Base-by-base conservation (phyloP, 2,888 invertebrate genomes). In the Spilosoma lubricipeda region DNA sequence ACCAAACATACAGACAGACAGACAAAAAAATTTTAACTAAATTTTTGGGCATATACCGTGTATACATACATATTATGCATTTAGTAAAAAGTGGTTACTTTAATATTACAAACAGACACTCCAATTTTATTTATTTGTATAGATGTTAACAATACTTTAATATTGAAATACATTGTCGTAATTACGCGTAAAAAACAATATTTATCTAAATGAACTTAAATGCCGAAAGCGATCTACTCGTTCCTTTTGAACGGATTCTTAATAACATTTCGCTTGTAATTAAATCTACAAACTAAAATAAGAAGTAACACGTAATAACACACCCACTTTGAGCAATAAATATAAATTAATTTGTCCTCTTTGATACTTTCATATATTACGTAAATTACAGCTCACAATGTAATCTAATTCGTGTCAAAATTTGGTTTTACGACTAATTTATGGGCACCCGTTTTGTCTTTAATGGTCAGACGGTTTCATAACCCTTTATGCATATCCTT, bases 371-470 rank as follows among this genome's bases (percentile, higher is more conserved):
- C 70, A 42, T 59, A 70, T 66, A 18, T 70, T 66, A 66, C 73
- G 42, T n/a, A 42, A 52, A 66, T 39, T 39, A 36, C n/a, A 52
- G 23, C n/a, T 56, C 18, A 67, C 18, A 71, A 64, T 70, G 11
- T 48, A 68, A 66, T 23, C 33, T 70, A 42, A 67, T 70, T 74
- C 56, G 59, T 45, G 70, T 70, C 27, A 59, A 33, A 70, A 30
- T 68, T 70, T 56, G 65, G 70, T 20, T 59, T 70, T 70, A 74
- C 36, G 52, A 70, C n/a, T 45, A 74, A 74, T 74, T 70, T 70
- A 74, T 70, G 11, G 15, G 27, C 27, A 66, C 59, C 52, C 18
- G 36, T 33, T 71, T 56, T 63, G 13, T 9, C 66, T n/a, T 66
- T 48, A 65, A 36, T 23, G 36, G 36, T 56, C 18, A 52, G 27